These are phyloP conservation scores for Holacanthella duospinosa DNA, from an alignment of 2,888 invertebrate species.

Conservation along the genomic window DNA sequence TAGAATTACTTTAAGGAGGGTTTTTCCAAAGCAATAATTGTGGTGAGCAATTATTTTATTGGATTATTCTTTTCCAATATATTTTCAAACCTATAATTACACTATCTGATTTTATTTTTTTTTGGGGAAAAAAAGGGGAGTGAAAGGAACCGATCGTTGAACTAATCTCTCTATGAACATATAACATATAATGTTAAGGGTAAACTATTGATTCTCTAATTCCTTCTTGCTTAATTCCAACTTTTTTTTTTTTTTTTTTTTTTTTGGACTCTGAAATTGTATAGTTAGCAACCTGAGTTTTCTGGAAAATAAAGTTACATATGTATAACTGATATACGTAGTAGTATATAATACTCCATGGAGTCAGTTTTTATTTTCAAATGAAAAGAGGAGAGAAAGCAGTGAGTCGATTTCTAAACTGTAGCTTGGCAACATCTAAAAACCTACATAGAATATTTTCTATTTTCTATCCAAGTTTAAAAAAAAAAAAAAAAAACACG, in stretches of 20 bases:
- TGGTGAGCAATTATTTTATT: too few relatives aligned
- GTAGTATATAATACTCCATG: too few relatives aligned
- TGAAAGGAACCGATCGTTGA: neutral
- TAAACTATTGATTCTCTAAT: too few relatives aligned
- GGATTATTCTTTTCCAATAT: neutral
- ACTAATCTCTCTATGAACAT: too few relatives aligned
- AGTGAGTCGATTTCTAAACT: too few relatives aligned
- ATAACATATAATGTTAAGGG: too few relatives aligned
- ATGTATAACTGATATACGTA: too few relatives aligned
- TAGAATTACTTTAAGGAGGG: neutral
- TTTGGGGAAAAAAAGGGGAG: neutral
- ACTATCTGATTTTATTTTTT: neutral
- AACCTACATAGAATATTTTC: neutral
- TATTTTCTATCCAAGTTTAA: neutral
- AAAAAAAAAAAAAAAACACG: neutral
- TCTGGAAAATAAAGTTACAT: too few relatives aligned
- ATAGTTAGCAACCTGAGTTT: neutral
- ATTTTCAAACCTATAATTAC: neutral
- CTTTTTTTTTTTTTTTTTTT: neutral
- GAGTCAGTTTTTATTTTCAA: too few relatives aligned
- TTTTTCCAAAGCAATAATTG: too few relatives aligned
- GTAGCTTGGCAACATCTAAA: too few relatives aligned
- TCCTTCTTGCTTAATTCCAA: neutral
- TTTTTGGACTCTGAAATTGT: neutral
- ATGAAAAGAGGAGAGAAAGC: too few relatives aligned